A percentile compares a stretch with the other conserved stretches of the same genome.
These are phyloP conservation scores for Nothocercus julius DNA, from an alignment of 2,113 vertebrate genomes.

Conservation along the genomic window DNA sequence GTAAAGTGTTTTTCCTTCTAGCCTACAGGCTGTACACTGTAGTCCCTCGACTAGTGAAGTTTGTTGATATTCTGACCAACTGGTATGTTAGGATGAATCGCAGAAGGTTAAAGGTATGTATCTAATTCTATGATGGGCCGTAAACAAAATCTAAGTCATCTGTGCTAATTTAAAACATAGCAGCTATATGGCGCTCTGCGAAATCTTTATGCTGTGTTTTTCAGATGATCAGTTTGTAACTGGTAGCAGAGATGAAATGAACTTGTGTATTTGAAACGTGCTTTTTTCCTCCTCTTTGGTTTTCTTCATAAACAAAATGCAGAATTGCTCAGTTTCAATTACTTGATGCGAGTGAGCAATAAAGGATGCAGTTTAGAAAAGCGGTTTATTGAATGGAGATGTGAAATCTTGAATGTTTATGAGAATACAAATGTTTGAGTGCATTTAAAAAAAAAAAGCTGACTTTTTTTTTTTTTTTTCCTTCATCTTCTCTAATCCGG, in stretches of 20 bases:
- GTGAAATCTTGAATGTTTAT: background rate
- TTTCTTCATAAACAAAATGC: background rate
- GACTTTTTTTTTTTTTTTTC: background rate
- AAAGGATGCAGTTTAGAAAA: background rate
- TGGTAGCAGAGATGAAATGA: background rate
- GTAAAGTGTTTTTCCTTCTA: constrained; percentile 54
- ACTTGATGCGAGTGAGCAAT: background rate
- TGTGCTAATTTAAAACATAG: background rate
- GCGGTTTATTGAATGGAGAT: background rate
- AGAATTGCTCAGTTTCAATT: background rate
- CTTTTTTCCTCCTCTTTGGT: background rate
- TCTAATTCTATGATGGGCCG: background rate
- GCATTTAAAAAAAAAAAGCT: background rate
- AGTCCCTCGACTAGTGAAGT: constrained; percentile 95
- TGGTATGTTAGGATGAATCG: constrained; percentile 98
- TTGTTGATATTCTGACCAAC: constrained; percentile 96
- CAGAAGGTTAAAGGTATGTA: constrained; percentile 91
- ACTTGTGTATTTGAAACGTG: background rate
- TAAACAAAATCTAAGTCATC: background rate
- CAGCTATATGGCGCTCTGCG: background rate
- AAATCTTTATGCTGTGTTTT: background rate
- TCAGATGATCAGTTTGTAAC: background rate
- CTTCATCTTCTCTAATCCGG: background rate
- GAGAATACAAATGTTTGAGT: background rate
- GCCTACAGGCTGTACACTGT: constrained; percentile 95